These are phyloP conservation scores for Drosophila dunni DNA, from an alignment of 1,140 invertebrate genomes.

Conservation along the genomic window DNA sequence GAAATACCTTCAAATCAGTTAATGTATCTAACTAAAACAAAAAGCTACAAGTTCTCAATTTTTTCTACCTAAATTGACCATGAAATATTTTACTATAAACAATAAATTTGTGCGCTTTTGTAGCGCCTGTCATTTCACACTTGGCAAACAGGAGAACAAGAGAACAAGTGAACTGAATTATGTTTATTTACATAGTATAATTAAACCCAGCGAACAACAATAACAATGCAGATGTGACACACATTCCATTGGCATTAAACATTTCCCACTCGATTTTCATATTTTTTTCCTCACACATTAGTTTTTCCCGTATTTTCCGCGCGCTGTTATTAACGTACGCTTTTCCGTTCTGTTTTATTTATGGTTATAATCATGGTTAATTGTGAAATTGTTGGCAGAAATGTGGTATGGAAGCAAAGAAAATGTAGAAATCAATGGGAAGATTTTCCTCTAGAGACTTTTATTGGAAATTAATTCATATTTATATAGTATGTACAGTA, in stretches of 20 bases:
- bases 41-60: too few relatives aligned
- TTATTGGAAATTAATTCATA: too few relatives aligned
- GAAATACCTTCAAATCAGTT: neutral
- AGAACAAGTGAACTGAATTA: neutral
- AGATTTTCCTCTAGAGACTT: constrained; percentile 18
- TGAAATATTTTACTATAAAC: constrained; percentile 15
- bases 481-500: too few relatives aligned
- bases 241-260: constrained; percentile 52
- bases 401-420: constrained; percentile 26
- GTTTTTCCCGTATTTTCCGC: constrained; percentile 30
- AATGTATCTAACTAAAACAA: neutral
- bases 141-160: neutral
- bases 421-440: neutral
- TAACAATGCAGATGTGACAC: constrained; percentile 32
- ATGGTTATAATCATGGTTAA: constrained; percentile 22
- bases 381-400: constrained; percentile 39
- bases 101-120: constrained; percentile 17
- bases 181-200: constrained; percentile 14
- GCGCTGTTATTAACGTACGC: constrained; percentile 44
- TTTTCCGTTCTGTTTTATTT: constrained; percentile 51
- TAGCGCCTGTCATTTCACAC: constrained; percentile 15
- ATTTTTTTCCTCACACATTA: constrained; percentile 22
- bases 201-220: neutral
- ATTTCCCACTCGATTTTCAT: constrained; percentile 3
- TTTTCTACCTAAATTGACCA: neutral